Evolutionary conservation across 23 tunicate species (phyloP).

Genomic region (Pegea sp.): DNA sequence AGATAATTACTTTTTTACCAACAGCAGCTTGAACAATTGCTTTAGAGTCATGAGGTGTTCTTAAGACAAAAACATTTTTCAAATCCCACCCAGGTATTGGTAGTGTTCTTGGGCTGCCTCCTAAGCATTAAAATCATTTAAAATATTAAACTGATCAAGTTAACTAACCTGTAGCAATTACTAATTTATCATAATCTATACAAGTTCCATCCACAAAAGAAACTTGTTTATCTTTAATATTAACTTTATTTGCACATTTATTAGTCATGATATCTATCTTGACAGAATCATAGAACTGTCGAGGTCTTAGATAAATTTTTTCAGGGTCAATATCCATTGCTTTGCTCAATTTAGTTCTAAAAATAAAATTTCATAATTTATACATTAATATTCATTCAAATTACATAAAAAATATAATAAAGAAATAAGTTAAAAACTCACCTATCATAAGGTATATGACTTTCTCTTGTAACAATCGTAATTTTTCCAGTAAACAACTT

Average conservation of each 20-base stretch:
- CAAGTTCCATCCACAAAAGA: conserved; percentile 19
- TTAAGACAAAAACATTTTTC: conserved; percentile 47
- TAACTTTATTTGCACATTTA: conserved; percentile 16
- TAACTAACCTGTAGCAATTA: conserved; percentile 53
- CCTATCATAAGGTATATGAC: conserved; percentile 77
- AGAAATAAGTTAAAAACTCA: conserved; percentile 2
- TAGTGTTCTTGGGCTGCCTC: conserved; percentile 42
- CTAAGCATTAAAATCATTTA: conserved; percentile 6
- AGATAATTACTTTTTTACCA: conserved; percentile 33
- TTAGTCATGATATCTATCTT: conserved; percentile 16
- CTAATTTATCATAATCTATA: conserved; percentile 31
- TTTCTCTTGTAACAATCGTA: conserved; percentile 33
- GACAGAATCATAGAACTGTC: conserved; percentile 35
- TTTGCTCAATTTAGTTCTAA: conserved; percentile 51
- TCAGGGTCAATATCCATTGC: conserved; percentile 28
- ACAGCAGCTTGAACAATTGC: conserved; percentile 12
- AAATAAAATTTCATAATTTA: not conserved
- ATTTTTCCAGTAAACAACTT: conserved; percentile 39
- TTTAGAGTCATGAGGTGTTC: conserved; percentile 54
- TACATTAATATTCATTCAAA: not conserved
- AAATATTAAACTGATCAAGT: not conserved
- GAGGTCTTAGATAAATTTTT: conserved; percentile 24
- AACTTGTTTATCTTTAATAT: conserved; percentile 27
- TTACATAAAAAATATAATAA: not conserved
- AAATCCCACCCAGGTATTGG: conserved; percentile 83